Conservation (phyloP, 2,113 vertebrate species). For the Phyllopteryx taeniolatus region DNA sequence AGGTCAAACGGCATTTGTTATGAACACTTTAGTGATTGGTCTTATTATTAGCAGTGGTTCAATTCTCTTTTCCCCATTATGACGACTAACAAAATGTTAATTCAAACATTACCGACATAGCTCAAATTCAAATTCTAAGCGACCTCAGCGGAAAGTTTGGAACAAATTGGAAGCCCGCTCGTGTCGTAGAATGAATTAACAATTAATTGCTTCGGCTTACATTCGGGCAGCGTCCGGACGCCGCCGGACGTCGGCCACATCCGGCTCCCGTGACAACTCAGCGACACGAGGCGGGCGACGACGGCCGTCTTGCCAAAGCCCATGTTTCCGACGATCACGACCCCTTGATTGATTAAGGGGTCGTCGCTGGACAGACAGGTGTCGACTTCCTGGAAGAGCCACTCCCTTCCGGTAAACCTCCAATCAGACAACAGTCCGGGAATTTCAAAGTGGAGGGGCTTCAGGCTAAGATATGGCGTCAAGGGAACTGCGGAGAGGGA, state of each 20-base stretch:
- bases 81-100: too few relatives aligned
- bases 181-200: too few relatives aligned
- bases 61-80: too few relatives aligned
- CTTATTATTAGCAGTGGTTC: too few relatives aligned
- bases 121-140: too few relatives aligned
- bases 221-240: constrained; percentile 62
- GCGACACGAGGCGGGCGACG: constrained; percentile 86
- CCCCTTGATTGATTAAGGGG: constrained; percentile 77
- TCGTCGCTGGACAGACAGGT: constrained; percentile 79
- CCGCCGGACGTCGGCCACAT: constrained; percentile 79
- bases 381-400: constrained; percentile 96
- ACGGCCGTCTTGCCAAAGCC: constrained; percentile 97
- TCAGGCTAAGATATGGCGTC: constrained; percentile 85
- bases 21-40: too few relatives aligned
- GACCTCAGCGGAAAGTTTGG: too few relatives aligned
- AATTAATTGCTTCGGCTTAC: constrained; percentile 60
- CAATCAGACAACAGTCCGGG: constrained; percentile 91
- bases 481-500: constrained; percentile 43
- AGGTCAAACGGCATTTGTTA: too few relatives aligned
- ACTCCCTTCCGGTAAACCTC: constrained; percentile 90
- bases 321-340: constrained; percentile 90
- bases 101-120: too few relatives aligned
- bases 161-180: too few relatives aligned
- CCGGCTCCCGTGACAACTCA: constrained; percentile 92
- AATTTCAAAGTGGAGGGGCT: constrained; percentile 93